Percentiles rank a stretch among this genome's conserved stretches.
Evolutionary conservation across 2,888 invertebrate genomes (phyloP).

Genomic region (Neoaliturus tenellus): DNA sequence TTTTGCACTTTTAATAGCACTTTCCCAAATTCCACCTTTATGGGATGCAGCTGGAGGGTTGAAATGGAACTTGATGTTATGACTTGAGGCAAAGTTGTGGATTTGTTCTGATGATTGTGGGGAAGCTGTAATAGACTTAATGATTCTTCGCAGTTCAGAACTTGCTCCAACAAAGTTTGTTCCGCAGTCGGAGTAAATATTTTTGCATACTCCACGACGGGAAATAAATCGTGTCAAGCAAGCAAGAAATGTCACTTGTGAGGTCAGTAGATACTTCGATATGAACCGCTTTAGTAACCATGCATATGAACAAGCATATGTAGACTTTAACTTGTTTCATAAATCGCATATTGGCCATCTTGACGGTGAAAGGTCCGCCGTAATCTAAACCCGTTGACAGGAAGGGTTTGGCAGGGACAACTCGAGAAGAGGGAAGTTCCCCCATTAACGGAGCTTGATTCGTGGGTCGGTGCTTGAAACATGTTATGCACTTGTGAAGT

Average conservation of each 20-base stretch:
- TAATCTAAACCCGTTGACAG: constrained; percentile 21
- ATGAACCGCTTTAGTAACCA: constrained; percentile 64
- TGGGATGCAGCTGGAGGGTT: not conserved
- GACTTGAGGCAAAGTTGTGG: not conserved
- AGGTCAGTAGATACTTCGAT: constrained; percentile 62
- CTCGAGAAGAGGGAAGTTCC: constrained; percentile 54
- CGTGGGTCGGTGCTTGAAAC: constrained; percentile 50
- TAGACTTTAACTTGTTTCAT: constrained; percentile 58
- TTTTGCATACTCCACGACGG: constrained; percentile 58
- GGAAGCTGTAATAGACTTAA: not conserved
- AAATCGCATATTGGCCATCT: constrained; percentile 43
- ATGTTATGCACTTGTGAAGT: constrained; percentile 40
- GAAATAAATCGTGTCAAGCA: constrained; percentile 59
- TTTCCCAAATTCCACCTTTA: not conserved
- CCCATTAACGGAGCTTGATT: constrained; percentile 57
- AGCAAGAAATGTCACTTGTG: constrained; percentile 51
- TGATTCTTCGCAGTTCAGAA: constrained; percentile 38
- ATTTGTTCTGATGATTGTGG: not conserved
- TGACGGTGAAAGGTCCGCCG: constrained; percentile 58
- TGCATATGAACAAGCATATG: constrained; percentile 65
- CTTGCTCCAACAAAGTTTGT: constrained; percentile 64
- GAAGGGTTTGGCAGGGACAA: too few species aligned
- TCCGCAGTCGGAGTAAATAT: constrained; percentile 63
- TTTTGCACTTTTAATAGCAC: not conserved
- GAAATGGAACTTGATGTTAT: not conserved